phyloP scores from a whole-genome alignment of 2,888 invertebrate species.

The Microchrysa polita region DNA sequence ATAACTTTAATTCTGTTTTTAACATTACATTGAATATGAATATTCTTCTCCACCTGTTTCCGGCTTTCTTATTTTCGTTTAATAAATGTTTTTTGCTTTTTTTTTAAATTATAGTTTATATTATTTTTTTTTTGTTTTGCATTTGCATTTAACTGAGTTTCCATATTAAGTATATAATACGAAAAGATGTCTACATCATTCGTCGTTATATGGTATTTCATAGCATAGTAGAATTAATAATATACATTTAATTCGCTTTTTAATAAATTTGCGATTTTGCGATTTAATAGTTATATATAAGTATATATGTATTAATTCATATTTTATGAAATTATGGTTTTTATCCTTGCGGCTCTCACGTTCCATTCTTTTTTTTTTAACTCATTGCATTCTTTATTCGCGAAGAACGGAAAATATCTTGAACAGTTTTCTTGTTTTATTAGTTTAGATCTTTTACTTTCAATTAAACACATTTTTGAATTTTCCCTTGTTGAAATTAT shows the following conservation, averaged over 20 bases:
- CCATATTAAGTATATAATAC: slow-evolving; percentile 33
- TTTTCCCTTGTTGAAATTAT: slow-evolving; percentile 35
- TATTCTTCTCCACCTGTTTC: neutral
- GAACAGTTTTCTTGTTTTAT: too few relatives aligned
- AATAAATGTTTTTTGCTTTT: neutral
- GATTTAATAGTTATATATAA: slow-evolving; percentile 36
- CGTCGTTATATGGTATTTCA: slow-evolving; percentile 26
- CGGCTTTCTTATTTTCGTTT: neutral
- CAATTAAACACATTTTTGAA: slow-evolving; percentile 37
- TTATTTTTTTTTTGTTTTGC: neutral
- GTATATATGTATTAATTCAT: slow-evolving; percentile 39
- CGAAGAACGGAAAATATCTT: slow-evolving; percentile 15
- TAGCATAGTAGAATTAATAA: slow-evolving; percentile 40
- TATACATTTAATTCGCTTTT: slow-evolving; percentile 35
- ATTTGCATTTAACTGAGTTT: slow-evolving; percentile 6
- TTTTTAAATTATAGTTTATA: neutral
- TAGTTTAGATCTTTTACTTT: slow-evolving; percentile 32
- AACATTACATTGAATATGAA: neutral
- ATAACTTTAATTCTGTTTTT: neutral
- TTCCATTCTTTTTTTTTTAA: slow-evolving; percentile 4
- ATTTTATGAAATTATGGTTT: slow-evolving; percentile 13
- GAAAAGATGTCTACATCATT: slow-evolving; percentile 38
- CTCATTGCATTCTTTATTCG: slow-evolving; percentile 24
- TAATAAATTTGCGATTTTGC: slow-evolving; percentile 32
- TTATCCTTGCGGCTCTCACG: neutral